Percentiles rank a stretch among this genome's conserved stretches.
Evolutionary conservation across 2,888 invertebrate species (phyloP).

Genomic region (Tortricodes alternella): DNA sequence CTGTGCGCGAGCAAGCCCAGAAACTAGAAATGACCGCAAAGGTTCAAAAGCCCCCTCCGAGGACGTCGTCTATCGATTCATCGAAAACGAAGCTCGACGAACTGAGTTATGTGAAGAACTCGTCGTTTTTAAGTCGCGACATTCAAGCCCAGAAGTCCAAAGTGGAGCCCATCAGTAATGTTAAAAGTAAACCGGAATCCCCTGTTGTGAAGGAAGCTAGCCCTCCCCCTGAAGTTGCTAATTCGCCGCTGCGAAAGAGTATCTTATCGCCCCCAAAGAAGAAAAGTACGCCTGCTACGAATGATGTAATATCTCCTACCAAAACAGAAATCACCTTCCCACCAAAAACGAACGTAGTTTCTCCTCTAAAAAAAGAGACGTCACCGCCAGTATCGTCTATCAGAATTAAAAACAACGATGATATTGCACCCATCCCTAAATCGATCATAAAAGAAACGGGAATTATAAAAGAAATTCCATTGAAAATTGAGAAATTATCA

Average conservation of each 20-base stretch:
- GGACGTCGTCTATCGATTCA: slow-evolving; percentile 29
- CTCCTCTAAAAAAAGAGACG: slow-evolving; percentile 38
- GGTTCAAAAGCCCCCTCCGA: slow-evolving; percentile 23
- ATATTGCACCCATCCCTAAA: slow-evolving; percentile 30
- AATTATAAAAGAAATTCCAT: slow-evolving; percentile 3
- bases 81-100: slow-evolving; percentile 38
- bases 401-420: slow-evolving; percentile 31
- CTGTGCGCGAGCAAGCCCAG: slow-evolving; percentile 33
- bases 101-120: slow-evolving; percentile 58
- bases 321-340: slow-evolving; percentile 25
- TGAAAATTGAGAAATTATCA: slow-evolving; percentile 22
- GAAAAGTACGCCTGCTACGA: slow-evolving; percentile 23
- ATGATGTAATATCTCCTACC: slow-evolving; percentile 21
- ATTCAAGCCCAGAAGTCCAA: slow-evolving; percentile 57
- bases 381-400: slow-evolving; percentile 38
- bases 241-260: slow-evolving; percentile 21
- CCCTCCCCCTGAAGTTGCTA: slow-evolving; percentile 29
- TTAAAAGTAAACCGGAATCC: slow-evolving; percentile 27
- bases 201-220: slow-evolving; percentile 31
- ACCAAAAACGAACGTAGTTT: slow-evolving; percentile 27
- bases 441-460: slow-evolving; percentile 20
- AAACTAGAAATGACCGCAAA: slow-evolving; percentile 29
- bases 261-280: slow-evolving; percentile 31
- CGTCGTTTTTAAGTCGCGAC: slow-evolving; percentile 63
- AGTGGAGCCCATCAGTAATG: slow-evolving; percentile 19